Percentiles rank a stretch among this genome's conserved stretches.
Conservation (phyloP, 2,113 vertebrate genomes). For the Shinisaurus crocodilurus region DNA sequence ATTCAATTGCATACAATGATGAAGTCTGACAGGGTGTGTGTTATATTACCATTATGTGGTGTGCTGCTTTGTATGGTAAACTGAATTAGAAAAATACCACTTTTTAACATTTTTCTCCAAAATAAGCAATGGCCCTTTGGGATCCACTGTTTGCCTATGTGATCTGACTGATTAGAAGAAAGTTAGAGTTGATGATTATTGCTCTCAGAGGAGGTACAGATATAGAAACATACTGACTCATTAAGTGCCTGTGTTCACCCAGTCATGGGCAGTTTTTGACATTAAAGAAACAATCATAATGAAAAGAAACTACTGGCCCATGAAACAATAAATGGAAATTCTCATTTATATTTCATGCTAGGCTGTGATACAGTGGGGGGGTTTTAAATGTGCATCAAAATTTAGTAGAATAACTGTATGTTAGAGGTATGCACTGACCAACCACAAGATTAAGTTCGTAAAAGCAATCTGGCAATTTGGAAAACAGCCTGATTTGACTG, state of each 20-base stretch:
- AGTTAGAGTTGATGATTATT: constrained; percentile 39
- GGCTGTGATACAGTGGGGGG: constrained; percentile 25
- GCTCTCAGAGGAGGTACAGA: constrained; percentile 45
- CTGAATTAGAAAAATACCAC: not conserved
- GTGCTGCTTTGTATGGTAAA: constrained; percentile 31
- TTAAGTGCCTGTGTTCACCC: constrained; percentile 27
- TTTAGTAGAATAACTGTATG: not conserved
- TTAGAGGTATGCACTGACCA: no score
- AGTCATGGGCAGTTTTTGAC: not conserved
- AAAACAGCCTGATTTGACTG: no score
- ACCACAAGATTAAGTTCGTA: no score
- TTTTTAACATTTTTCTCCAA: constrained; percentile 39
- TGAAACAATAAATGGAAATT: constrained; percentile 31
- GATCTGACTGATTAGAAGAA: constrained; percentile 38
- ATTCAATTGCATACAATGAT: not conserved
- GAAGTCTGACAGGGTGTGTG: not conserved
- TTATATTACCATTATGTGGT: not conserved
- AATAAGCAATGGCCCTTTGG: not conserved
- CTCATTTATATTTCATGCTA: constrained; percentile 16
- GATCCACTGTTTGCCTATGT: constrained; percentile 10
- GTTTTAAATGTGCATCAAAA: not conserved
- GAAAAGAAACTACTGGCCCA: not conserved
- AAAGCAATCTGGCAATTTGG: no score
- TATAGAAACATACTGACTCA: constrained; percentile 40
- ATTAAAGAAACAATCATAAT: constrained; percentile 5